Base-by-base conservation (phyloP, 2,797 vertebrate genomes). In the Anolis apletophallus region DNA sequence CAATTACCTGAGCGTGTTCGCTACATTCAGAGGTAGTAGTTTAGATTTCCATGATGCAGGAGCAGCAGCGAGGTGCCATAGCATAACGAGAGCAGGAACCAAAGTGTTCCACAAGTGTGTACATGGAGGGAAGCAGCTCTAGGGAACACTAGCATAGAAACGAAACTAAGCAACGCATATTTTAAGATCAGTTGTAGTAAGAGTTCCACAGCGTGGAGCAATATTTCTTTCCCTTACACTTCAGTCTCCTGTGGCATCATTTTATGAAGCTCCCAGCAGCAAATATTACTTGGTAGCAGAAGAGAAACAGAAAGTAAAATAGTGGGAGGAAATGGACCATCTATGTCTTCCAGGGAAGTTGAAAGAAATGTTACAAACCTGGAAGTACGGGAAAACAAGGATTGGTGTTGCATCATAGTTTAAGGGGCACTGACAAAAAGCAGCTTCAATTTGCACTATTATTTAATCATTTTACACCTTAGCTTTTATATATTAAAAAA, bases 241-340 rank as follows among this genome's bases (percentile, higher is more conserved):
- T 61, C 55, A 61, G 54, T 32, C 81, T 86, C 77, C 69, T n/a
- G 78, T 86, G 85, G 69, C 69, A 54, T 86, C 71, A 73, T 86
- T 86, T 86, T 73, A 64, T 52, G 64, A 86, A 64, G 36, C 36
- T 86, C 72, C 46, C 71, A 54, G 68, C 26, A 80, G 78, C 64
- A 74, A 85, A 77, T 77, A 77, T 85, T 76, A 54, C 29, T 52
- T 46, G 61, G 55, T 61, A 55, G 50, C 32, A 29, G 71, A 73
- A 86, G 77, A 64, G 59, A 80, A 86, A 86, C n/a, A 80, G 78
- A 86, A 86, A 86, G 69, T 64, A 74, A 86, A 74, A 72, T 67
- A 59, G 36, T 4, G 17, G 29, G 77, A 40, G 52, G 29, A 71
- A 55, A n/a, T n/a, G 61, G 21, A 57, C 26, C 54, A 36, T 21